These are phyloP conservation scores for Neoscelio sp. DNA, from an alignment of 2,888 invertebrate species.

Conservation along the genomic window DNA sequence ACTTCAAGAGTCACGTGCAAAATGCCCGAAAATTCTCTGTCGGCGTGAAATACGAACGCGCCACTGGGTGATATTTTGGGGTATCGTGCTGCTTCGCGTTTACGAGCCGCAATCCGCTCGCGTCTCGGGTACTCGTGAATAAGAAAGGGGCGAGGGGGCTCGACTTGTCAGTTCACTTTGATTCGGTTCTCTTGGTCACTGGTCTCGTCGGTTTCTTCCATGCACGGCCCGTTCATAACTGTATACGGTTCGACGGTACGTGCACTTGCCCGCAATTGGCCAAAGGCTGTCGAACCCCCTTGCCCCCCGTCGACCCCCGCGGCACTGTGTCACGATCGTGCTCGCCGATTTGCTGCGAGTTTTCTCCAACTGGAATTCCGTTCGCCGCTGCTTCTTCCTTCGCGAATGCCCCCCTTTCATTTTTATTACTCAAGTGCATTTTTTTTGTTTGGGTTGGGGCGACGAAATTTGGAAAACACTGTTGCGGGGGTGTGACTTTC, in stretches of 20 bases:
- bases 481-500: no score
- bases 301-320: slow-evolving; percentile 12
- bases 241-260: slow-evolving; percentile 53
- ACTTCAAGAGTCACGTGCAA: slow-evolving; percentile 19
- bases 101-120: slow-evolving; percentile 18
- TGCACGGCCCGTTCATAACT: slow-evolving; percentile 44
- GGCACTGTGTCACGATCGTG: slow-evolving; percentile 20
- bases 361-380: slow-evolving; percentile 30
- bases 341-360: slow-evolving; percentile 13
- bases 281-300: slow-evolving; percentile 17
- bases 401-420: no score
- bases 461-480: no score
- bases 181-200: slow-evolving; percentile 42
- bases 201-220: slow-evolving; percentile 51
- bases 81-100: slow-evolving; percentile 9
- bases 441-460: no score
- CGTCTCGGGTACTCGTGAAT: slow-evolving; percentile 36
- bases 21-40: slow-evolving; percentile 17
- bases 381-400: background rate
- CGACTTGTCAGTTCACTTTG: slow-evolving; percentile 49
- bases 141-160: slow-evolving; percentile 4
- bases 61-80: slow-evolving; percentile 11
- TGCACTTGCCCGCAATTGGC: slow-evolving; percentile 43
- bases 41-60: background rate
- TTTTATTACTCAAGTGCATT: no score